Percentiles rank a stretch among this genome's conserved stretches.
phyloP scores from a whole-genome alignment of 2,888 invertebrate species.

The Chloroclysta siterata region DNA sequence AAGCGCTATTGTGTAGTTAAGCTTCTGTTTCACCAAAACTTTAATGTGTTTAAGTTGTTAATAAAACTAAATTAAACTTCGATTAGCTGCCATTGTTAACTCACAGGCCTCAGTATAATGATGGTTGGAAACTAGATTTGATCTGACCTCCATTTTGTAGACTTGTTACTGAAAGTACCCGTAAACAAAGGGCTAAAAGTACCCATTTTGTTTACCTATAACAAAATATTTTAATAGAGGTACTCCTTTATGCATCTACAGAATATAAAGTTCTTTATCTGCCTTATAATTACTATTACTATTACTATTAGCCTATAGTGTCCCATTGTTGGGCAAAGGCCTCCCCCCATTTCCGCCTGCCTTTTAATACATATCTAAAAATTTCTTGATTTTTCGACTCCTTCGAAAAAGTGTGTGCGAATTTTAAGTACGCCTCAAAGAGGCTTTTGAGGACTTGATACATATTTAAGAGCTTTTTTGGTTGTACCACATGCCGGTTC shows the following conservation, averaged over 20 bases:
- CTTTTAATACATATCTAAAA: too few species aligned
- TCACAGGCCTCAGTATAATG: slow-evolving; percentile 18
- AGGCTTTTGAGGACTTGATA: too few species aligned
- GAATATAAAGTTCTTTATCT: too few species aligned
- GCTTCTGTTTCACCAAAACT: not conserved
- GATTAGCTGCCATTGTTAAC: slow-evolving; percentile 33
- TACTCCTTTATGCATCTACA: not conserved
- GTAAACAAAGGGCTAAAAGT: not conserved
- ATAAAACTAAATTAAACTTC: slow-evolving; percentile 35
- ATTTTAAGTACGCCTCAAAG: too few species aligned
- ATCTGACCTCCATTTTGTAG: slow-evolving; percentile 24
- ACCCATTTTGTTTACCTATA: not conserved
- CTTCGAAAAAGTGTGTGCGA: too few species aligned
- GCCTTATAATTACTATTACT: too few species aligned
- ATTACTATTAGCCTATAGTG: too few species aligned
- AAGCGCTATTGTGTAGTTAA: not conserved
- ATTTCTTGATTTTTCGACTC: too few species aligned
- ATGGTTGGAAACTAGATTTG: slow-evolving; percentile 22
- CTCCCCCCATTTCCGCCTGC: too few species aligned
- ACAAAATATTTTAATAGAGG: not conserved
- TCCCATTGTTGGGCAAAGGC: too few species aligned
- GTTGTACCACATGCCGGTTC: too few species aligned
- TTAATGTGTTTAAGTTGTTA: not conserved
- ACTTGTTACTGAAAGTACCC: not conserved
- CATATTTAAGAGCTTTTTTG: too few species aligned